Base-by-base conservation (phyloP, 2,113 vertebrate species). In the Eclectus roratus region DNA sequence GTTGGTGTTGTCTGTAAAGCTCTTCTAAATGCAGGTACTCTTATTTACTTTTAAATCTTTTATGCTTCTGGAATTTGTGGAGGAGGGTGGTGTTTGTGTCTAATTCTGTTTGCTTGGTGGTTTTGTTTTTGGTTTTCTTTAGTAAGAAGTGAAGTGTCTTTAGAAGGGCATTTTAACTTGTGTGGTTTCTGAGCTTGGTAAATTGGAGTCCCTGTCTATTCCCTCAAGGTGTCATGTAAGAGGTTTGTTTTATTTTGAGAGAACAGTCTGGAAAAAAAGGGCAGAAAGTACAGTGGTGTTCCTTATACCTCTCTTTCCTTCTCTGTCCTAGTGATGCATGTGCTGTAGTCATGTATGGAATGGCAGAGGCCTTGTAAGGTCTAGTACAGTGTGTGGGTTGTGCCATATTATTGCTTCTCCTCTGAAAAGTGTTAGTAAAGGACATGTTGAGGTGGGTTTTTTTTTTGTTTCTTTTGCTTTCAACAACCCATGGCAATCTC, bases 371-470 rank as follows among this genome's bases (percentile, higher is more conserved):
- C 6, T 3, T 28, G 33, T 43, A 13, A 31, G 21, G 16, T 23
- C 24, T 20, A 10, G 16, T 21, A 35, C 4, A 21, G 66, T 5
- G 7, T 0, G 0, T 2, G 7, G 31, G 8, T 31, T 44, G 44
- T 44, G 53, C 33, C 7, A 2, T 16, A 4, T 11, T n/a, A 13
- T 15, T 33, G 9, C 33, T 17, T n/a, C 14, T 33, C 10, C 39
- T 68, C 60, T 47, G 43, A 55, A 60, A 8, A 31, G 11, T 7
- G 4, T 29, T 2, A 53, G 15, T 5, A 15, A 73, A 94, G 37
- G 31, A 47, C 58, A 16, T 1, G 3, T 11, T 11, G n/a, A 65
- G 23, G 19, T 6, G 3, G 1, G 2, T 7, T n/a, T 23, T 29
- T 11, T 9, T 41, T 39, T 49, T 25, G 3, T 28, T 63, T 15